phyloP scores from a whole-genome alignment of 2,797 vertebrate species.

The Coilia nasus region DNA sequence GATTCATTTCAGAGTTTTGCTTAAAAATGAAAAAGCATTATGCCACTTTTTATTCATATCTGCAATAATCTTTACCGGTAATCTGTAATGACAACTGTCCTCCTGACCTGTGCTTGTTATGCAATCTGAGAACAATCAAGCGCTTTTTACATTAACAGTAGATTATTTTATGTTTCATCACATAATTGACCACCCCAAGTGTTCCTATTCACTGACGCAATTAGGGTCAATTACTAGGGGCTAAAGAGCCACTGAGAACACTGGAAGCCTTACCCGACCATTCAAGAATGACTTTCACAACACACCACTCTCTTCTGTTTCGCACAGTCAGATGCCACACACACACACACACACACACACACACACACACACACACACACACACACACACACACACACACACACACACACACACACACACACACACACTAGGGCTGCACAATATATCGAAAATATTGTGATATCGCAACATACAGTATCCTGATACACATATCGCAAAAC shows the following conservation, averaged over 20 bases:
- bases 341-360: constrained; percentile 9
- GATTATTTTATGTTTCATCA: constrained; percentile 24
- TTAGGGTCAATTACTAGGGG: neutral
- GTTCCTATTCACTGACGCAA: constrained; percentile 19
- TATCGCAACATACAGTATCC: too few relatives aligned
- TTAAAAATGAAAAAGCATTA: neutral
- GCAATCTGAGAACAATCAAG: constrained; percentile 8
- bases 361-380: constrained; percentile 29
- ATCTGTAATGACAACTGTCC: constrained; percentile 20
- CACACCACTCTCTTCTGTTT: constrained; percentile 44
- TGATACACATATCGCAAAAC: too few relatives aligned
- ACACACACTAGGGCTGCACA: too few relatives aligned
- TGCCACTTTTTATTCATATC: neutral
- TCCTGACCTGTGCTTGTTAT: constrained; percentile 1
- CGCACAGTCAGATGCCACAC: constrained; percentile 1
- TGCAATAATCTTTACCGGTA: constrained; percentile 13
- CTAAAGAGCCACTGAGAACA: neutral
- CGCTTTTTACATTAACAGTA: constrained; percentile 24
- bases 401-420: too few relatives aligned
- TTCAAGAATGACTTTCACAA: neutral
- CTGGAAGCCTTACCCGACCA: neutral
- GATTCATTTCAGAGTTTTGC: constrained; percentile 4
- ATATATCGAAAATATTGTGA: too few relatives aligned
- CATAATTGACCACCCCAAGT: constrained; percentile 19
- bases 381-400: constrained; percentile 17